These are phyloP conservation scores for Clivina fossor DNA, from an alignment of 2,888 invertebrate genomes.

Conservation along the genomic window DNA sequence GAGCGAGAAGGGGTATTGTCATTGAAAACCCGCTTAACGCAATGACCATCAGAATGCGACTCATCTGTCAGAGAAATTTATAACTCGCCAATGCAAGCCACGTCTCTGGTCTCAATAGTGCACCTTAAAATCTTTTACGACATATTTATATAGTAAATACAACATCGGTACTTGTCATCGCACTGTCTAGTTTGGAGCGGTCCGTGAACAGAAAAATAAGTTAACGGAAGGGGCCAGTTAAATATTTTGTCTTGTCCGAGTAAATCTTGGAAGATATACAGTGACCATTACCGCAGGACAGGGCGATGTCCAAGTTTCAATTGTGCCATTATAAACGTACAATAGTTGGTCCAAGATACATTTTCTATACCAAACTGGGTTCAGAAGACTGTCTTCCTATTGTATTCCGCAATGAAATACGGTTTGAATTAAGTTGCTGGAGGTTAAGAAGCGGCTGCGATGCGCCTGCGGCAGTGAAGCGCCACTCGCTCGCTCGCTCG, in stretches of 20 bases:
- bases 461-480: no score
- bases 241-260: conserved; percentile 32
- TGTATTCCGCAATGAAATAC: conserved; percentile 31
- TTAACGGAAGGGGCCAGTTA: conserved; percentile 12
- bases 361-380: conserved; percentile 26
- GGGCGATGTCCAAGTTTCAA: conserved; percentile 30
- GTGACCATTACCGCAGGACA: conserved; percentile 31
- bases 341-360: conserved; percentile 30
- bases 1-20: no score
- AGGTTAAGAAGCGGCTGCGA: conserved; percentile 18
- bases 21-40: conserved; percentile 9
- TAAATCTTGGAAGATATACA: conserved; percentile 32
- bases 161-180: background rate
- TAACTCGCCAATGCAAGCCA: conserved; percentile 23
- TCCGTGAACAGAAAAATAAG: background rate
- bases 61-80: conserved; percentile 18
- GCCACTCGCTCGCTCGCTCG: conserved; percentile 2
- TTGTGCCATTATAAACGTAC: conserved; percentile 30
- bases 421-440: conserved; percentile 26
- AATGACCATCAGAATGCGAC: conserved; percentile 2
- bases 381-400: conserved; percentile 26
- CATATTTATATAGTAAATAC: background rate
- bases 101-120: conserved; percentile 1
- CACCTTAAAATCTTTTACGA: conserved; percentile 3
- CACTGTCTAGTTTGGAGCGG: background rate